phyloP scores from a whole-genome alignment of 2,888 invertebrate species.

The Trachelus tabidus region DNA sequence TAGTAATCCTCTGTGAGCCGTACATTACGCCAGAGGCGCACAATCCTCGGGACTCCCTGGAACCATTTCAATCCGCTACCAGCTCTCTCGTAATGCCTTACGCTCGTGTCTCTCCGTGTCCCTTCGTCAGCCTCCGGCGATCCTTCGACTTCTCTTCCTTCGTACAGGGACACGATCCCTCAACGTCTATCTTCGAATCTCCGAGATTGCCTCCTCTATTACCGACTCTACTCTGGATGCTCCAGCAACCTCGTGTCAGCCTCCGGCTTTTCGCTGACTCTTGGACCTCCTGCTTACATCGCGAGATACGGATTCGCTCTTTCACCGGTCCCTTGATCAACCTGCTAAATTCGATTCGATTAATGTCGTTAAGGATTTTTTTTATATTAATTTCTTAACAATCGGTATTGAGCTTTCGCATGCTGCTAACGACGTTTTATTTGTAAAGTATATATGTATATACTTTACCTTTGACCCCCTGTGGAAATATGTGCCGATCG shows the following conservation, averaged over 20 bases:
- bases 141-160: slow-evolving; percentile 27
- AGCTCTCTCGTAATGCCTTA: slow-evolving; percentile 26
- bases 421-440: background rate
- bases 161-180: slow-evolving; percentile 10
- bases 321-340: background rate
- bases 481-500: background rate
- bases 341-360: background rate
- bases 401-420: background rate
- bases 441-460: too few species aligned
- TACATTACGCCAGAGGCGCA: slow-evolving; percentile 53
- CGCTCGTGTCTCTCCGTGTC: slow-evolving; percentile 13
- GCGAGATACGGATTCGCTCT: background rate
- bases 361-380: background rate
- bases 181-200: slow-evolving; percentile 4
- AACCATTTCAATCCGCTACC: slow-evolving; percentile 13
- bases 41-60: slow-evolving; percentile 34
- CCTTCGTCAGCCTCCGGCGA: slow-evolving; percentile 6
- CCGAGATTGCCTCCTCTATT: background rate
- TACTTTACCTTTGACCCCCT: background rate
- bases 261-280: background rate
- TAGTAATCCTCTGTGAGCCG: slow-evolving; percentile 53
- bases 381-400: background rate
- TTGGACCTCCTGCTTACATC: background rate
- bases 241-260: background rate
- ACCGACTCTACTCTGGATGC: background rate